phyloP scores from a whole-genome alignment of 2,113 vertebrate genomes.

The Epinephelus fuscoguttatus region DNA sequence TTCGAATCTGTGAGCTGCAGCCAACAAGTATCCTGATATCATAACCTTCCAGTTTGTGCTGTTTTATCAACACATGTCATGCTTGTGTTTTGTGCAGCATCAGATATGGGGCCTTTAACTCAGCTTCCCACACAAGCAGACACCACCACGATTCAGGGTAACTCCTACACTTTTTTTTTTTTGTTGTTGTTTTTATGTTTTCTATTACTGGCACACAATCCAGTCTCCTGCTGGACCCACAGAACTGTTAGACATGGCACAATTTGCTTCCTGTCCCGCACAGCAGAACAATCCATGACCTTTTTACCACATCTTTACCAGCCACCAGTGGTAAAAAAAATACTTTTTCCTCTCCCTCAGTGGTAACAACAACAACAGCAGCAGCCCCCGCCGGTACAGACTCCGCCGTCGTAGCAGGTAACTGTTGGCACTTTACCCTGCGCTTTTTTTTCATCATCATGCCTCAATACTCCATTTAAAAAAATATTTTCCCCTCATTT shows the following conservation, averaged over 20 bases:
- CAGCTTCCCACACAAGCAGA: conserved; percentile 45
- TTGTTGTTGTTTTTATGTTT: background rate
- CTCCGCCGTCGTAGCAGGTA: conserved; percentile 74
- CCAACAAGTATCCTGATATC: background rate
- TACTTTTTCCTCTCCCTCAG: conserved; percentile 21
- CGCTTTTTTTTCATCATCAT: rapidly evolving
- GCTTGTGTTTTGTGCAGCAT: conserved; percentile 24
- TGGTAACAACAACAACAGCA: conserved; percentile 50
- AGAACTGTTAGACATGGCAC: background rate
- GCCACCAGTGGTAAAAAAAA: background rate
- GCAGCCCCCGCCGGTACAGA: conserved; percentile 44
- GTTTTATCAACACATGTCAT: conserved; percentile 4
- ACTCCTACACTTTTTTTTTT: conserved; percentile 11
- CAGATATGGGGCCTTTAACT: conserved; percentile 27
- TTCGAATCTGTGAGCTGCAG: background rate
- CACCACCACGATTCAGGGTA: conserved; percentile 70
- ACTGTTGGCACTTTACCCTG: background rate
- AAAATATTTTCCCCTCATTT: background rate
- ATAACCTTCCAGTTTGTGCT: conserved; percentile 5
- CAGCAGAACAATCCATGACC: background rate
- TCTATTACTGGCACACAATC: background rate
- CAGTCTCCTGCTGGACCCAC: background rate
- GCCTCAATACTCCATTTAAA: background rate
- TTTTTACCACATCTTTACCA: background rate
- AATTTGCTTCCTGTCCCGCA: background rate